Base-by-base conservation (phyloP, 2,888 invertebrate genomes). In the Apocheima hispidaria region DNA sequence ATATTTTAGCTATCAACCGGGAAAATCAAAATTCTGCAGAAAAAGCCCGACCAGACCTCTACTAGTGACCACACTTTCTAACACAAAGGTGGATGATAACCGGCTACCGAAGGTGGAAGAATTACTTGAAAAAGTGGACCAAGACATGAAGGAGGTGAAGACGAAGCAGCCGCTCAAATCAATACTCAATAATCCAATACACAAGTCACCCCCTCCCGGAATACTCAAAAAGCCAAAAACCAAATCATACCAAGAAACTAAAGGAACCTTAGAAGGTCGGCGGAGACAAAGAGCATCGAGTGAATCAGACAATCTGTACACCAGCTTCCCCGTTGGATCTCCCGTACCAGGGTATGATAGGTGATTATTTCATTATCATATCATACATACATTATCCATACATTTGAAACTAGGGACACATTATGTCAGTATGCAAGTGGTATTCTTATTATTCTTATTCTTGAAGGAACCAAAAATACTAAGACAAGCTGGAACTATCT, bases 81-180 rank as follows among this genome's bases (percentile, higher is more conserved):
- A 88, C 68, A 83, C 86, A 62, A 91, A 88, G 81, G 65, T 90
- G 63, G 90, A 90, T 53, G 90, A 92, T 28, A 78, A 70, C 53
- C 73, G 86, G 58, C 80, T 92, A 68, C 92, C 92, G 56, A 91
- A 90, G 84, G 92, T 92, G 43, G 92, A 92, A 61, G 92, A 92
- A 74, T 74, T 92, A 63, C 67, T 92, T 35, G 92, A 92, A 67
- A 91, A 86, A 79, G 79, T 87, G 26, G 92, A 92, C 61, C 87
- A 89, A 16, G 90, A 92, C 35, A 89, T 90, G 87, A 79, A 86
- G 78, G 91, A 92, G 58, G 77, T 89, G 6, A 71, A 82, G 48
- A 65, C 79, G 0, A 92, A 92, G 69, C 90, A 88, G 65, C 92
- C 92, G 1, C 71, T 92, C 52, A 92, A 92, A 77, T 89, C 92